Evolutionary conservation across 2,113 vertebrate species (phyloP), one percentile per base, ranked within the genome.

Genomic region (Amphiprion ocellaris): DNA sequence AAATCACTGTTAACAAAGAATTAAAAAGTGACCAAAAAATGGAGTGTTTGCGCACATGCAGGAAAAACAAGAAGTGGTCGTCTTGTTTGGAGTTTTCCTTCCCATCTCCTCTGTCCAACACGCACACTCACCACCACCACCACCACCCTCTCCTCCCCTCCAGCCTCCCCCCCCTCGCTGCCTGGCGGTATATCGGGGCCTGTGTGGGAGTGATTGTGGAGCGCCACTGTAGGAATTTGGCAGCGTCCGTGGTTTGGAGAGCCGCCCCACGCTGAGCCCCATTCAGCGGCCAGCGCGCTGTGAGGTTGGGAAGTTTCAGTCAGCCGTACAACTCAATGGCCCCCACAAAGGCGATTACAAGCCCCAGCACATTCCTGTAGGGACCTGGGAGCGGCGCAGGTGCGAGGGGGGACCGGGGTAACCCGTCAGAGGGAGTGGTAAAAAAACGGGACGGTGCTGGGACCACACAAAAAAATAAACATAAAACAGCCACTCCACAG

Each of bases 321-420:
- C 96, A 96, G 96, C 96, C 97, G 95, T 95, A 96, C 96, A 91
- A 95, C 96, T 98, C 97, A 98, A 97, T 97, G 96, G 87, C 95
- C 96, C 95, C 96, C 96, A 97, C 97, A 99, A 99, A 98, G 96
- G 97, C 97, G 97, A 99, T 99, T 99, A 99, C 97, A 99, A 97
- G 97, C 97, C 97, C 96, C 97, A 98, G 97, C 96, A 97, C 96
- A 96, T 97, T 98, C 96, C 97, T 97, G 97, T 97, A 97, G 97
- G 96, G 96, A 96, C 96, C 96, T 95, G 96, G 96, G 96, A 94
- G 96, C 95, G 93, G 94, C 94, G 97, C 97, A 99, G 98, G 98
- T 97, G 97, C 96, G 96, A 96, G 95, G 95, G 33, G 95, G 96
- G 95, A 74, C 95, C 92, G 94, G 96, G 95, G 94, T 93, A 95